Conservation (phyloP, 1,140 invertebrate species). For the Bombus terrestris region DNA sequence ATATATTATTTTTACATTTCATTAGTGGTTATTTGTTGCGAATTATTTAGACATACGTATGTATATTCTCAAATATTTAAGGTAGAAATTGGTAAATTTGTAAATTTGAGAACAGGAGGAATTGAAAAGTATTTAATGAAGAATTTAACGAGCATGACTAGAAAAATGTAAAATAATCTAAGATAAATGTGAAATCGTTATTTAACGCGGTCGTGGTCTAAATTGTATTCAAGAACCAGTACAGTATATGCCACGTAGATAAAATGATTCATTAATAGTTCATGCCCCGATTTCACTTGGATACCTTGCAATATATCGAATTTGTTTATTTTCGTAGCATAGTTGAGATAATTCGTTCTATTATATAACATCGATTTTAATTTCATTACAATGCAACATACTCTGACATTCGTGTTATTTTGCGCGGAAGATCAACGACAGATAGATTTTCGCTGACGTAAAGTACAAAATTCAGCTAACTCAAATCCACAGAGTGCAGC, state of each 20-base stretch:
- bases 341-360: not conserved
- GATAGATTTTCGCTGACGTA: not conserved
- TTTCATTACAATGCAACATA: not conserved
- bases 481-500: not conserved
- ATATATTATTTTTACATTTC: no score
- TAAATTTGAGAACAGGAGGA: not conserved
- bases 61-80: not conserved
- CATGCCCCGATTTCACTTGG: not conserved
- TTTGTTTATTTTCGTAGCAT: not conserved
- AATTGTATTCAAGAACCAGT: not conserved
- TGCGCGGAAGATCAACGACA: no score
- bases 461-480: not conserved
- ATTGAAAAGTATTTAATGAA: not conserved
- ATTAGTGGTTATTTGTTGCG: not conserved
- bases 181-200: not conserved
- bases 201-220: not conserved
- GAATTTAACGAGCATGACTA: not conserved
- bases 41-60: not conserved
- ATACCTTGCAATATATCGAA: not conserved
- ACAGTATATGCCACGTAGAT: not conserved
- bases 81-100: not conserved
- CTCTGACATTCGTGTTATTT: not conserved
- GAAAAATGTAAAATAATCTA: not conserved
- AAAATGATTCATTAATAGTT: not conserved
- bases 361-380: not conserved